A percentile compares a stretch with the other conserved stretches of the same genome.
These are phyloP conservation scores for Thereva unica DNA, from an alignment of 2,888 invertebrate species.

Conservation along the genomic window DNA sequence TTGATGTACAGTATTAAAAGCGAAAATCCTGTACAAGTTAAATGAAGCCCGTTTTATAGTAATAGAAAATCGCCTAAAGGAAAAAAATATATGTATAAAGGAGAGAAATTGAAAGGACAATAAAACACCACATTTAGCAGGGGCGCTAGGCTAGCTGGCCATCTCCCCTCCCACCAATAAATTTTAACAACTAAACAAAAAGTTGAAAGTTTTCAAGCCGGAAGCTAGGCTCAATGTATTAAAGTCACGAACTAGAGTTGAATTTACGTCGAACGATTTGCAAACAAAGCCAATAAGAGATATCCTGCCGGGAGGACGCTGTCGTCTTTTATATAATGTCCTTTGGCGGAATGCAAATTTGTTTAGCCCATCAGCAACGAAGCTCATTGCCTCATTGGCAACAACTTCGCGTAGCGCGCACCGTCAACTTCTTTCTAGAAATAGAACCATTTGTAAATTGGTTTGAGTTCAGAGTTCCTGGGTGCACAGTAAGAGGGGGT, in stretches of 20 bases:
- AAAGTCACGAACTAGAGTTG: conserved; percentile 32
- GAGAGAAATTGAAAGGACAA: neutral
- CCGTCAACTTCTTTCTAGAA: too few species aligned
- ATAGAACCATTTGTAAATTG: too few species aligned
- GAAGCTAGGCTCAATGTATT: conserved; percentile 32
- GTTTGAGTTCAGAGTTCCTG: too few species aligned
- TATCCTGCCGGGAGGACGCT: conserved; percentile 34
- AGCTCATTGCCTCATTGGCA: conserved; percentile 35
- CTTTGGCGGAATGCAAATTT: conserved; percentile 29
- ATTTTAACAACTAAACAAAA: conserved; percentile 23
- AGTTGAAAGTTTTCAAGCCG: conserved; percentile 24
- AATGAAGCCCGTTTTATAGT: neutral
- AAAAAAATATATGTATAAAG: too few species aligned
- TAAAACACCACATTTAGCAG: conserved; percentile 18
- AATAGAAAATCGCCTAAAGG: too few species aligned
- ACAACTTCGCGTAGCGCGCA: conserved; percentile 21
- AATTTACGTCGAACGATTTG: conserved; percentile 38
- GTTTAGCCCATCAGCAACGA: conserved; percentile 30
- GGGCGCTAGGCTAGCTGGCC: neutral
- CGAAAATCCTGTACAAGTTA: neutral
- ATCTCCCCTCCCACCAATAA: conserved; percentile 13
- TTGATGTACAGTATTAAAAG: too few species aligned
- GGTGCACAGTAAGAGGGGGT: too few species aligned
- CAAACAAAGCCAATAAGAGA: conserved; percentile 39
- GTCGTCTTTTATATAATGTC: conserved; percentile 24